Conservation (phyloP, 1,140 invertebrate genomes). For the Potamilus streckersoni region DNA sequence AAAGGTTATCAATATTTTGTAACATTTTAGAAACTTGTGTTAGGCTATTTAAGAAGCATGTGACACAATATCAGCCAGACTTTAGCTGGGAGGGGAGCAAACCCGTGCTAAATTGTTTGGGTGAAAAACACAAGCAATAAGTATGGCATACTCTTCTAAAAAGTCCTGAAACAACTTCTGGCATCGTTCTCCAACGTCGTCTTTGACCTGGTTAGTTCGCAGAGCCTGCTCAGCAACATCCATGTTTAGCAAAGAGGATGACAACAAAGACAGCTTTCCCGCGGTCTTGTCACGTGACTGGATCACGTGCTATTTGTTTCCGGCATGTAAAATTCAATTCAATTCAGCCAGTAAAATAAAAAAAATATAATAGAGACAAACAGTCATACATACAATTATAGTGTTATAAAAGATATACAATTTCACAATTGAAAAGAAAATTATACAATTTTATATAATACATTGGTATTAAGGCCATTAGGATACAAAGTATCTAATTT, state of each 20-base stretch:
- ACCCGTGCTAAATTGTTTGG: neutral
- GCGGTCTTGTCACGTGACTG: constrained; percentile 32
- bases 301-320: neutral
- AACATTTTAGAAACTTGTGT: no score
- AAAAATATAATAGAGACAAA: no score
- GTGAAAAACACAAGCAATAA: constrained; percentile 5
- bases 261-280: constrained; percentile 36
- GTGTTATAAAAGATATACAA: no score
- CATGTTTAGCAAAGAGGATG: constrained; percentile 58
- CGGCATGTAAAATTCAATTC: no score
- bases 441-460: no score
- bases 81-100: neutral
- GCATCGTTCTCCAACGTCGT: constrained; percentile 90
- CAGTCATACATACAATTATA: no score
- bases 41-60: neutral
- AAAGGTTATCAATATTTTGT: no score
- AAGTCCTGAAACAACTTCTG: constrained; percentile 98
- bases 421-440: no score
- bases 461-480: no score
- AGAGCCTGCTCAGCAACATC: constrained; percentile 69
- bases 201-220: constrained; percentile 76
- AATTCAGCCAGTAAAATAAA: no score
- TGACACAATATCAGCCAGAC: constrained; percentile 5
- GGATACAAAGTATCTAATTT: no score
- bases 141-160: constrained; percentile 87